Conservation (phyloP, 2,797 vertebrate genomes). For the Typhlichthys eigenmanni region DNA sequence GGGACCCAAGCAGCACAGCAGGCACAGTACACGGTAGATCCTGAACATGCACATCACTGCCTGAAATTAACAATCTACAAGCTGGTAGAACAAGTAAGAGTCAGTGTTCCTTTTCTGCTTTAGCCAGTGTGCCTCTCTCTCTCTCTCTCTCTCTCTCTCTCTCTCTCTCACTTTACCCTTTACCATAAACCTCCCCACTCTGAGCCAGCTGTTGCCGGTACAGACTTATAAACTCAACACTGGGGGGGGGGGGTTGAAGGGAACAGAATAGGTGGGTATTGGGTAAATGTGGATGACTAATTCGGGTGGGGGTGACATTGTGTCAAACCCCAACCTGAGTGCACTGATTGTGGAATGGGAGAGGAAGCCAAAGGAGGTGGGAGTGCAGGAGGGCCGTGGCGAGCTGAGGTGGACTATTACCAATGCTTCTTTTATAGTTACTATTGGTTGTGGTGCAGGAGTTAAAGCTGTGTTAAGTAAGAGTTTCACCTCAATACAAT, state of each 20-base stretch:
- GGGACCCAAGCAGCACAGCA: conserved; percentile 27
- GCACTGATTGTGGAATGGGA: conserved; percentile 6
- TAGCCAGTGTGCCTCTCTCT: conserved; percentile 9
- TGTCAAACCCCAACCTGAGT: conserved; percentile 43
- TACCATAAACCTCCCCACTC: conserved; percentile 23
- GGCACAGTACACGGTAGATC: conserved; percentile 43
- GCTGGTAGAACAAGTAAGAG: too few species aligned
- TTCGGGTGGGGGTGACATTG: conserved; percentile 42
- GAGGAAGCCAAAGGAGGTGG: conserved; percentile 15
- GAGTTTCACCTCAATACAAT: too few species aligned
- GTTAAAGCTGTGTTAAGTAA: too few species aligned
- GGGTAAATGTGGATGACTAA: conserved; percentile 49
- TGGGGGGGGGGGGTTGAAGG: conserved; percentile 37
- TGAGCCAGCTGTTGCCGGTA: conserved; percentile 35
- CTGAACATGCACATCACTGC: conserved; percentile 39
- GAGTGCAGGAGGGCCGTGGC: not conserved
- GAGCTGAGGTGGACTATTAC: not conserved
- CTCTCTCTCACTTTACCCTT: conserved; percentile 7
- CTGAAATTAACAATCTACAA: too few species aligned
- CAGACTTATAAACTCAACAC: conserved; percentile 55
- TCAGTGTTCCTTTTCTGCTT: too few species aligned
- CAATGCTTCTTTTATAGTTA: not conserved
- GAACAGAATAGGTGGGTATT: conserved; percentile 29
- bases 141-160: conserved; percentile 10
- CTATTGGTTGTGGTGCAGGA: not conserved